Percentiles rank a stretch among this genome's conserved stretches.
Evolutionary conservation across 2,888 invertebrate species (phyloP).

Genomic region (Desoria tigrina): DNA sequence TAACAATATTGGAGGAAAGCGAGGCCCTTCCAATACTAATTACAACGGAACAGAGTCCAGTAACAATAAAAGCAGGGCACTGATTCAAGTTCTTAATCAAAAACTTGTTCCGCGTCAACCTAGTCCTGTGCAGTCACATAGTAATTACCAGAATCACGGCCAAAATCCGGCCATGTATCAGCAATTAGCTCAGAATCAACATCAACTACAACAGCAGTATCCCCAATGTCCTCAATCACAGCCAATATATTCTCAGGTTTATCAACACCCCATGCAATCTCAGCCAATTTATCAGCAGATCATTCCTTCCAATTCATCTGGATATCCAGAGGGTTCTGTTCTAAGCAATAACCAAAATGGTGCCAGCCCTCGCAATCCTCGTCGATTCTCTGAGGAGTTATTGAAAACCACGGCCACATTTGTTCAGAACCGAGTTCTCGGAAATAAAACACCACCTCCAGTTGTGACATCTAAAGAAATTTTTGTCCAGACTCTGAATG

Average conservation of each 20-base stretch:
- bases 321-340: background rate
- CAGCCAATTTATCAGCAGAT: conserved; percentile 49
- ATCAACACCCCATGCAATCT: conserved; percentile 61
- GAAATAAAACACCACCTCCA: conserved; percentile 48
- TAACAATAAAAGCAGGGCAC: conserved; percentile 59
- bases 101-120: conserved; percentile 59
- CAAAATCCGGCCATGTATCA: conserved; percentile 18
- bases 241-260: conserved; percentile 51
- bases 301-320: conserved; percentile 18
- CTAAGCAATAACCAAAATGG: conserved; percentile 10
- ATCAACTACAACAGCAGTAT: conserved; percentile 20
- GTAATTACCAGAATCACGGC: conserved; percentile 58
- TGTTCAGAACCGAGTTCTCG: conserved; percentile 48
- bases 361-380: conserved; percentile 34
- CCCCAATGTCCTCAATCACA: conserved; percentile 20
- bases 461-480: conserved; percentile 47
- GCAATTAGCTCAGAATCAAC: conserved; percentile 47
- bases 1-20: conserved; percentile 17
- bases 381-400: conserved; percentile 50
- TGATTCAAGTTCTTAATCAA: conserved; percentile 73
- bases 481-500: conserved; percentile 50
- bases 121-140: conserved; percentile 55
- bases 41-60: conserved; percentile 27
- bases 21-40: conserved; percentile 28
- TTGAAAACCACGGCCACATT: conserved; percentile 49